Evolutionary conservation across 2,113 vertebrate genomes (phyloP).

Genomic region (Bos indicus): DNA sequence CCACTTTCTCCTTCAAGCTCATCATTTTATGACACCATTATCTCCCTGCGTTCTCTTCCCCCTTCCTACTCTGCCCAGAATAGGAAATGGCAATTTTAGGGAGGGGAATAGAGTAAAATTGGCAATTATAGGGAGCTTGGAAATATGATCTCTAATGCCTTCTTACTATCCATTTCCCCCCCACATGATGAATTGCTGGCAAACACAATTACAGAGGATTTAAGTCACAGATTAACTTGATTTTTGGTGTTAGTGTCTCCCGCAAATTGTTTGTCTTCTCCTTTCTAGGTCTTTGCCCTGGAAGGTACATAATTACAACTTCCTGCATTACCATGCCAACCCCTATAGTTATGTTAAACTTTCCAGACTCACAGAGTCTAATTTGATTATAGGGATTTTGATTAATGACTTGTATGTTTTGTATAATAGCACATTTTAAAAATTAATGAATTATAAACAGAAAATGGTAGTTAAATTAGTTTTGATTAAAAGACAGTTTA

Average conservation of each 20-base stretch:
- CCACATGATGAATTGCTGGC: not conserved
- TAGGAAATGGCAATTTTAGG: not conserved
- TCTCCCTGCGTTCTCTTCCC: not conserved
- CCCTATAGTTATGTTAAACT: not conserved
- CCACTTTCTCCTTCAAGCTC: not conserved
- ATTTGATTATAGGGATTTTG: constrained; percentile 35
- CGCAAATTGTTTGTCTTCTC: not conserved
- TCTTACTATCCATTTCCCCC: constrained; percentile 6
- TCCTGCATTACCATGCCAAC: constrained; percentile 31
- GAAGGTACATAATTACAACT: not conserved
- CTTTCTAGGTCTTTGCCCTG: not conserved
- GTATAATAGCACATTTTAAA: constrained; percentile 19
- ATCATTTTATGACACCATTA: not conserved
- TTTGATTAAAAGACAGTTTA: constrained; percentile 1
- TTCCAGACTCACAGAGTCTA: not conserved
- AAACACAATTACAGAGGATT: not conserved
- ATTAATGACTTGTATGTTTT: constrained; percentile 36
- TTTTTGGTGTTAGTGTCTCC: not conserved
- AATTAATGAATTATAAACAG: constrained; percentile 27
- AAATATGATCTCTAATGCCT: constrained; percentile 2
- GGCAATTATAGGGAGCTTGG: not conserved
- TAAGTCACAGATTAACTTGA: not conserved
- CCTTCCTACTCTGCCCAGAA: not conserved
- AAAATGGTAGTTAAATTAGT: not conserved
- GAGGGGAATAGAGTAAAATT: not conserved